These are phyloP conservation scores for Dryobates pubescens DNA, from an alignment of 2,797 vertebrate species.

Conservation along the genomic window DNA sequence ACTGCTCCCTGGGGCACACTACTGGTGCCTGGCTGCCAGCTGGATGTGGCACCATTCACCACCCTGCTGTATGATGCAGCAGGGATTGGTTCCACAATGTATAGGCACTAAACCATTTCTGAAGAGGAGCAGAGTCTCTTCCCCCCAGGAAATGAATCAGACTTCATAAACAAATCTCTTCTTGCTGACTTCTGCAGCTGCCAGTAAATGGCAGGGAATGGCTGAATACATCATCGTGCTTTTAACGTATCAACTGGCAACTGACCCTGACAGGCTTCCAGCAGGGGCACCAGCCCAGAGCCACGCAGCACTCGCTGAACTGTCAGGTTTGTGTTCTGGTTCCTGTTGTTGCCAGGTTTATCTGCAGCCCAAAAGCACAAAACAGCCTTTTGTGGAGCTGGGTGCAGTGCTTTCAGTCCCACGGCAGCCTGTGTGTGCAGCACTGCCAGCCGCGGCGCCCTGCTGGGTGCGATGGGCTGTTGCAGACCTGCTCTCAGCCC, in stretches of 20 bases:
- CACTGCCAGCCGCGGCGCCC: neutral
- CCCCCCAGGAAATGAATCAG: slow-evolving; percentile 25
- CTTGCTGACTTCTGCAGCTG: neutral
- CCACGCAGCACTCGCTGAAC: neutral
- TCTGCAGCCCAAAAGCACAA: neutral
- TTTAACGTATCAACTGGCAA: neutral
- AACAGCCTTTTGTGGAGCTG: neutral
- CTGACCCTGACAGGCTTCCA: neutral
- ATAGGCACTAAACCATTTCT: neutral
- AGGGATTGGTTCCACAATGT: neutral
- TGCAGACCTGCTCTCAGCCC: neutral
- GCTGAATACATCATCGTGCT: neutral
- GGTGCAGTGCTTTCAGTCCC: neutral
- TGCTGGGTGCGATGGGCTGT: neutral
- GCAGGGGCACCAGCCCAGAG: neutral
- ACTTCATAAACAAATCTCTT: slow-evolving; percentile 18
- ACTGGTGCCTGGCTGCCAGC: too few species aligned
- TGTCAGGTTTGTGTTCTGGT: neutral
- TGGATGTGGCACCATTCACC: too few species aligned
- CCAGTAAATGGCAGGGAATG: slow-evolving; percentile 7
- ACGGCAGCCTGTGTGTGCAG: neutral
- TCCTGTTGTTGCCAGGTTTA: neutral
- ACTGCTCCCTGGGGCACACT: too few species aligned
- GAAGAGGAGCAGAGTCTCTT: neutral
- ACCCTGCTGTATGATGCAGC: neutral